phyloP scores from a whole-genome alignment of 2,888 invertebrate species.

The Operophtera brumata region DNA sequence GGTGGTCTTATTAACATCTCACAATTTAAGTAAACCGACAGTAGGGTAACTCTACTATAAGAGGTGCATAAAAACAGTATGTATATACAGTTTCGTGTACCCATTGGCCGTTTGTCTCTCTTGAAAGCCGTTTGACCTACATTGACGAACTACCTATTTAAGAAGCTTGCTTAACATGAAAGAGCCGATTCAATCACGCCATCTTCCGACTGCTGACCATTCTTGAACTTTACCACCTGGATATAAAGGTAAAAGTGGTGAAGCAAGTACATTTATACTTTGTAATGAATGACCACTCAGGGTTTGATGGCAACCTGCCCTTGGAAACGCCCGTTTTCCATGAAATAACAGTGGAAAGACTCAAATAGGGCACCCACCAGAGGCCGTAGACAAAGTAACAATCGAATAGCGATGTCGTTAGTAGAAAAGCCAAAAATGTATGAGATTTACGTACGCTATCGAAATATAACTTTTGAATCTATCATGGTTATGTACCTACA shows the following conservation, averaged over 20 bases:
- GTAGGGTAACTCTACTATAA: background rate
- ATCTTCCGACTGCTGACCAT: constrained; percentile 6
- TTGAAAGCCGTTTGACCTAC: constrained; percentile 55
- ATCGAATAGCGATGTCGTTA: too few species aligned
- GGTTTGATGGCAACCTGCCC: constrained; percentile 6
- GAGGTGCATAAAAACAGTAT: constrained; percentile 7
- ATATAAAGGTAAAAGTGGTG: constrained; percentile 3
- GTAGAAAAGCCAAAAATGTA: too few species aligned
- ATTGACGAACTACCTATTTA: constrained; percentile 45
- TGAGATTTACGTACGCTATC: too few species aligned
- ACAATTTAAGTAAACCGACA: background rate
- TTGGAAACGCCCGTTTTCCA: background rate
- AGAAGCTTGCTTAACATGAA: constrained; percentile 41
- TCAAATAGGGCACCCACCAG: background rate
- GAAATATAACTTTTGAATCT: too few species aligned
- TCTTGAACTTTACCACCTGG: constrained; percentile 1
- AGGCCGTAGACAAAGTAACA: too few species aligned
- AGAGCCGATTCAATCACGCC: constrained; percentile 36
- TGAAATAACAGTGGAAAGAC: background rate
- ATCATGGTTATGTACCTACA: too few species aligned
- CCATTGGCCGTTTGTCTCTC: constrained; percentile 42
- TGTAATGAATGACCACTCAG: background rate
- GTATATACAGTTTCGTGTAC: constrained; percentile 14
- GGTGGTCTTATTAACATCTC: background rate
- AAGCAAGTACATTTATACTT: constrained; percentile 3